Base-by-base conservation (phyloP, 2,113 vertebrate genomes). In the Synchiropus splendidus region DNA sequence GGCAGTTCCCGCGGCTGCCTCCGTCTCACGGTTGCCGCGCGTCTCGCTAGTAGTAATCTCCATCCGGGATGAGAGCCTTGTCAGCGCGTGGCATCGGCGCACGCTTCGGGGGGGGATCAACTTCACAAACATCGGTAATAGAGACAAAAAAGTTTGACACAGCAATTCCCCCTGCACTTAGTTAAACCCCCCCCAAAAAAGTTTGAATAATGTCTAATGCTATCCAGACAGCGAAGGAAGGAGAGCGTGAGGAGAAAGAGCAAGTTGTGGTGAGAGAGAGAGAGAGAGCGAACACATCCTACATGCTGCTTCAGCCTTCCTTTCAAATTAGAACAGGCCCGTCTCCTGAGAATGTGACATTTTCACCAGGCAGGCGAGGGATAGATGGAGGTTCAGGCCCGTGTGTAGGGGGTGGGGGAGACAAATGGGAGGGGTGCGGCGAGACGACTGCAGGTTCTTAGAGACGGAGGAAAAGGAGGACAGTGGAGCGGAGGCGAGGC, bases 261-360 rank as follows among this genome's bases (percentile, higher is more conserved):
- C 42, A 57, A 35, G 67, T 47, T 55, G 70, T 48, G 18, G 44
- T 58, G 34, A 47, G 44, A 67, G 38, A 9, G 53, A 69, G 42
- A 11, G 31, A 46, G 64, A 50, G 42, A 72, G 41, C 15, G 65
- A 59, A 36, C 66, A 48, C 31, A 6, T 2, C 74, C 80, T 68
- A 52, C 62, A 61, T 10, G 4, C 75, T 75, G 54, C 72, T 83
- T 73, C 75, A 74, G 72, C 59, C 70, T 83, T 83, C 75, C 75
- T 80, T 86, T 66, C 53, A 69, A 84, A 85, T 83, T 79, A 76
- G 69, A 84, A 51, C 66, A 82, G 61, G 35, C 59, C 54, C 17
- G 48, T 82, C 83, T 74, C 76, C 39, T 12, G 70, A 79, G 75
- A 85, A 65, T 78, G 75, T 72, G 74, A 75, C 72, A 77, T 82